Evolutionary conservation across 1,140 invertebrate genomes (phyloP).

Genomic region (Ectropis grisescens): DNA sequence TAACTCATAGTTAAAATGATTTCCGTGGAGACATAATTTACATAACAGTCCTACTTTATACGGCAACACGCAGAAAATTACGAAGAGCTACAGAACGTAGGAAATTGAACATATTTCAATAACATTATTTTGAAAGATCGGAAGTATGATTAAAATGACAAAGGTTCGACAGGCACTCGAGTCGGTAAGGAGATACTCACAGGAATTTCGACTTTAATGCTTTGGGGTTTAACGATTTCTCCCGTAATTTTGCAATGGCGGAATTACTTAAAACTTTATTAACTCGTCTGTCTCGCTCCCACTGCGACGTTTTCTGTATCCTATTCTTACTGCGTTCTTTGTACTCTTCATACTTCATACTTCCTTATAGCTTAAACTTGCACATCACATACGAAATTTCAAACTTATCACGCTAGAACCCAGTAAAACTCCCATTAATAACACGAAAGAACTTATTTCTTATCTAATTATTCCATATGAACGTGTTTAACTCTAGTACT

Average conservation of each 20-base stretch:
- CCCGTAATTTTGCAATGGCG: constrained; percentile 16
- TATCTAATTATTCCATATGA: too few species aligned
- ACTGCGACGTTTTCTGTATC: constrained; percentile 16
- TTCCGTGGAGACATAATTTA: constrained; percentile 1
- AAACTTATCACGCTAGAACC: too few species aligned
- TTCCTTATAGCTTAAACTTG: constrained; percentile 23
- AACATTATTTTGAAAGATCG: constrained; percentile 66
- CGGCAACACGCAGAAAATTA: constrained; percentile 34
- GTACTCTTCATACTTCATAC: constrained; percentile 19
- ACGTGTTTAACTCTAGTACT: too few species aligned
- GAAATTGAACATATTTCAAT: constrained; percentile 69
- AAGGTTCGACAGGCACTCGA: constrained; percentile 57
- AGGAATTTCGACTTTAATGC: constrained; percentile 38
- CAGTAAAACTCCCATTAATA: too few species aligned
- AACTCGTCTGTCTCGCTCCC: constrained; percentile 29
- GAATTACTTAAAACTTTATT: constrained; percentile 40
- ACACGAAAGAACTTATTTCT: too few species aligned
- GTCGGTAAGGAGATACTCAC: constrained; percentile 20
- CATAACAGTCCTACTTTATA: constrained; percentile 8
- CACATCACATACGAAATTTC: too few species aligned
- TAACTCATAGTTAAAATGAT: too few species aligned
- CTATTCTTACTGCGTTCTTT: constrained; percentile 9
- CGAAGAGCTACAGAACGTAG: constrained; percentile 39
- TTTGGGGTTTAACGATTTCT: constrained; percentile 15
- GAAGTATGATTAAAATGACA: constrained; percentile 67